A percentile compares a stretch with the other conserved stretches of the same genome.
These are phyloP conservation scores for Paragorgia papillata DNA, from an alignment of 92 coral and sea anemone genomes.

Conservation along the genomic window DNA sequence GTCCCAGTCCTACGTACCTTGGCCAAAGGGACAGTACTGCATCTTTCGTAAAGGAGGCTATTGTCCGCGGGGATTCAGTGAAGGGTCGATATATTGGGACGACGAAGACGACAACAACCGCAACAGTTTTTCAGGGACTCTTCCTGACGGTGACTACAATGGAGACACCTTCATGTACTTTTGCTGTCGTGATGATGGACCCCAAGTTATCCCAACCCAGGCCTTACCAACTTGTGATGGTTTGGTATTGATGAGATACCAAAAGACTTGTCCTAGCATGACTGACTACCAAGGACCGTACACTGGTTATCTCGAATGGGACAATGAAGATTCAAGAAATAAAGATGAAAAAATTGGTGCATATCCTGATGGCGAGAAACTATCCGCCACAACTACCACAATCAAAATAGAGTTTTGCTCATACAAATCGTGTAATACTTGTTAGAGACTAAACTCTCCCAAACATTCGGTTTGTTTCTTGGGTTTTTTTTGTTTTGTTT, in stretches of 20 bases:
- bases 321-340: slow-evolving; percentile 5
- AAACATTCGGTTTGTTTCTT: too few species aligned
- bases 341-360: not conserved
- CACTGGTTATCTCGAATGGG: slow-evolving; percentile 7
- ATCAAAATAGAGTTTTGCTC: slow-evolving; percentile 17
- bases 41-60: too few species aligned
- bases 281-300: slow-evolving; percentile 3
- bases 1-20: not conserved
- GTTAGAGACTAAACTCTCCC: not conserved
- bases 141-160: slow-evolving; percentile 68
- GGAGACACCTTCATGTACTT: slow-evolving; percentile 49
- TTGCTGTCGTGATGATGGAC: slow-evolving; percentile 67
- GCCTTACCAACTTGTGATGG: slow-evolving; percentile 2
- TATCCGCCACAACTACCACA: not conserved
- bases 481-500: too few species aligned
- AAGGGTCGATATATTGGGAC: slow-evolving; percentile 66
- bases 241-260: slow-evolving; percentile 8
- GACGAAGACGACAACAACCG: slow-evolving; percentile 64
- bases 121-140: slow-evolving; percentile 55
- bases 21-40: slow-evolving; percentile 62
- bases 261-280: slow-evolving; percentile 5
- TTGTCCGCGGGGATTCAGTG: slow-evolving; percentile 60
- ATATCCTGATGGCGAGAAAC: slow-evolving; percentile 29
- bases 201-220: not conserved
- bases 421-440: not conserved